Evolutionary conservation across 2,888 invertebrate species (phyloP), one percentile per base, ranked within the genome.

Genomic region (Eulithis prunata): DNA sequence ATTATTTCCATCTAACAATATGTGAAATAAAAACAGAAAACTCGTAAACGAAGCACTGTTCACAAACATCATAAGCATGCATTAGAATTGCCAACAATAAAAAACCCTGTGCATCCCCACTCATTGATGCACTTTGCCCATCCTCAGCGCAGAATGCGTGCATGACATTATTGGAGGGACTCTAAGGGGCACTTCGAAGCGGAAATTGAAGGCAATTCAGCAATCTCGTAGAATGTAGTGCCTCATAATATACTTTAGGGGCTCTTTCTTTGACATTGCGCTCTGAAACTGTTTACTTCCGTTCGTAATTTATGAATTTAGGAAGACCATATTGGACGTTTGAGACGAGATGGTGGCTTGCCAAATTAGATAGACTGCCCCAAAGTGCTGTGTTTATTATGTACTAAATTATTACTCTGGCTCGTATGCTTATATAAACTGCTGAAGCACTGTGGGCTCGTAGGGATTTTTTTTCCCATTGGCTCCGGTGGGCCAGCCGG

Each of bases 171-270:
- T 79, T 76, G 78, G 75, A 75, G 74, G 72, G 68, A 65, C 74
- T 72, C 72, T 71, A 52, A 75, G 76, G 75, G 78, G 75, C 78
- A 77, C 79, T 83, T 76, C 72, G 64, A 64, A 72, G 70, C 76
- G 83, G 79, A 85, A 84, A 85, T 84, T 83, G 83, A 78, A 82
- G 79, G 80, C 79, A 80, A 83, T 84, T 83, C 83, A 80, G 78
- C 80, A 81, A 82, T 83, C 76, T 76, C 73, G 76, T 71, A 72
- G 60, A 72, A 74, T 72, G 73, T 75, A 81, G 76, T 77, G 73
- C 76, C 75, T 78, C 75, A 78, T 80, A 81, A 80, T 80, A 78
- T 79, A 75, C 77, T 80, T 79, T 78, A 74, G 75, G 78, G 75
- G 73, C 76, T 74, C 75, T 80, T 79, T 80, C 78, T 75, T 78